Percentiles rank a stretch among this genome's conserved stretches.
Conservation (phyloP, 2,113 vertebrate genomes). For the Sclerurus mexicanus region DNA sequence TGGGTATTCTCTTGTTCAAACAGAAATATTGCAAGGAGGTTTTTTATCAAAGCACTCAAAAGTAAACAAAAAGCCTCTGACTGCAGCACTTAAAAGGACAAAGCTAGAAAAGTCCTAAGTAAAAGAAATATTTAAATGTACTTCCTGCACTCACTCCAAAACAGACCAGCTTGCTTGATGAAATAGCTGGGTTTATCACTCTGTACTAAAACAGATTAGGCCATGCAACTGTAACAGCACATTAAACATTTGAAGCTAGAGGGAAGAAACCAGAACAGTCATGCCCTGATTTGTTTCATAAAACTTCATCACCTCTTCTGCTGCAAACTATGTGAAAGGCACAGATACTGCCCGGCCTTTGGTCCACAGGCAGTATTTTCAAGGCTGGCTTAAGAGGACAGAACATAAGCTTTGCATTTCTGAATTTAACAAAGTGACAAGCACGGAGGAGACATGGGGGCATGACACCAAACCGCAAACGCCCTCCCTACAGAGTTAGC, state of each 20-base stretch:
- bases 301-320: not conserved
- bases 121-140: conserved; percentile 50
- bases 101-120: not conserved
- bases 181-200: conserved; percentile 44
- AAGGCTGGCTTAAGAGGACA: not conserved
- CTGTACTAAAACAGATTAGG: conserved; percentile 35
- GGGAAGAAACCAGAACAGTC: conserved; percentile 25
- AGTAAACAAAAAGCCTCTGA: conserved; percentile 36
- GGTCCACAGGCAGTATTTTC: not conserved
- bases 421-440: not conserved
- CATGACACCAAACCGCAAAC: not conserved
- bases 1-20: not conserved
- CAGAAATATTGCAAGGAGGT: not conserved
- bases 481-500: not conserved
- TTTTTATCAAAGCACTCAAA: conserved; percentile 24
- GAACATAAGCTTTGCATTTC: not conserved
- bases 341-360: not conserved
- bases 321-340: not conserved
- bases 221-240: not conserved
- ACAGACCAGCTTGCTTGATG: not conserved
- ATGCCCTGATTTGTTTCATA: not conserved
- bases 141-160: conserved; percentile 3
- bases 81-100: conserved; percentile 16
- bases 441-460: not conserved
- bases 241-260: conserved; percentile 11